Evolutionary conservation across 2,888 invertebrate genomes (phyloP).

Genomic region (Euphydryas editha): DNA sequence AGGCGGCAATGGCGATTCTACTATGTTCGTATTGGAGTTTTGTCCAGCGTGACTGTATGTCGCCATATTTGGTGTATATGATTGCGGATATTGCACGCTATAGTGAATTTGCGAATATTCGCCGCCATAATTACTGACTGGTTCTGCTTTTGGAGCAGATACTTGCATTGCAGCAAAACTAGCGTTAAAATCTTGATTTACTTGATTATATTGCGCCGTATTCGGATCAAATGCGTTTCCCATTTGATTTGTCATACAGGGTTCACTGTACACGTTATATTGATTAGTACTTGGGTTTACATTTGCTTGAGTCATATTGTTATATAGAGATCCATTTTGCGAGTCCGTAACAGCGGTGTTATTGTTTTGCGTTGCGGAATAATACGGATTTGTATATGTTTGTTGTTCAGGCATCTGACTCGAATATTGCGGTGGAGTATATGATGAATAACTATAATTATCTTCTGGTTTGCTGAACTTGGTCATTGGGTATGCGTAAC

Average conservation of each 20-base stretch:
- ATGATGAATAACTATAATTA: constrained; percentile 62
- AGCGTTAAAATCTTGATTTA: constrained; percentile 55
- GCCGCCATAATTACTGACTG: constrained; percentile 46
- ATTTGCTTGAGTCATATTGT: constrained; percentile 46
- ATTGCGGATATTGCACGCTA: constrained; percentile 65
- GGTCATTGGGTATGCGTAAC: constrained; percentile 57
- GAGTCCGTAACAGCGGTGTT: constrained; percentile 64
- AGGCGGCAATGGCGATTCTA: constrained; percentile 57
- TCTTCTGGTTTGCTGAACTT: constrained; percentile 63
- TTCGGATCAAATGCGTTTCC: constrained; percentile 54
- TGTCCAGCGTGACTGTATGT: constrained; percentile 66
- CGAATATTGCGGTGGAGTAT: constrained; percentile 68
- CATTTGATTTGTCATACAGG: constrained; percentile 50
- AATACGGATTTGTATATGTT: constrained; percentile 66
- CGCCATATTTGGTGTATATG: constrained; percentile 52
- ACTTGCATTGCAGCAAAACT: constrained; percentile 73
- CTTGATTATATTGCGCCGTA: constrained; percentile 48
- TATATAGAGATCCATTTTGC: constrained; percentile 51
- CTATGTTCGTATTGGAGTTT: constrained; percentile 58
- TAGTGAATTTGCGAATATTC: constrained; percentile 73
- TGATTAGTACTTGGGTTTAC: constrained; percentile 44
- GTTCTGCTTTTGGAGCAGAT: constrained; percentile 55
- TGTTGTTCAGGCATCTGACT: constrained; percentile 60
- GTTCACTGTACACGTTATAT: constrained; percentile 48
- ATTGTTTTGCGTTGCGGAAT: constrained; percentile 64